Base-by-base conservation (phyloP, 1,140 invertebrate genomes). In the Tyrophagus putrescentiae region DNA sequence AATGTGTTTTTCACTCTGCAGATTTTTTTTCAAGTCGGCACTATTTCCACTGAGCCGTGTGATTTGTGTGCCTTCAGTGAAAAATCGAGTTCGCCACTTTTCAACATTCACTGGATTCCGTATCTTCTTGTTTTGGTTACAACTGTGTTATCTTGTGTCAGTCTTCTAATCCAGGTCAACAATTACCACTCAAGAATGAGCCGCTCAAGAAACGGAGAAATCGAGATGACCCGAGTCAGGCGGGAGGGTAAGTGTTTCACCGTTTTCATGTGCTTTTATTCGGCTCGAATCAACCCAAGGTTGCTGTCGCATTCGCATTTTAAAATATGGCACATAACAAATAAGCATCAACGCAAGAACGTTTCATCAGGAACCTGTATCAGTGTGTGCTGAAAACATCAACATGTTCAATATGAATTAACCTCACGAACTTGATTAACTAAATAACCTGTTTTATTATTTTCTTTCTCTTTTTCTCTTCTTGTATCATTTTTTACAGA, bases 381-480 rank as follows among this genome's bases (percentile, higher is more conserved):
- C n/a, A n/a, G n/a, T n/a, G n/a, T n/a, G n/a, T 48, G 21, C 13
- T 7, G 45, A 48, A 48, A 7, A 21, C 23, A 48, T 21, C 21
- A 21, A 39, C 13, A 39, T 39, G 21, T 25, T 7, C 31, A 7
- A 48, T 48, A 48, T 48, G 31, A 48, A 48, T 7, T 48, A 48
- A 48, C 31, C 23, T 7, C n/a, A n/a, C n/a, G n/a, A n/a, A n/a
- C 31, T 48, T 7, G 7, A 7, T 48, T 48, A 7, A 21, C 7
- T 54, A 34, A 54, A 54, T 54, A 54, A 54, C 39, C 52, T 27
- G 3, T 54, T 54, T 54, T 25, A 54, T 54, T 54, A 31, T 54
- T 54, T 27, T 52, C 48, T 52, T 54, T 54, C 52, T 54, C 25
- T 54, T 54, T n/a, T 48, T 48, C 45, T 48, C 18, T 25, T 54